Base-by-base conservation (phyloP, 2,888 invertebrate genomes). In the Metacarcinus magister region DNA sequence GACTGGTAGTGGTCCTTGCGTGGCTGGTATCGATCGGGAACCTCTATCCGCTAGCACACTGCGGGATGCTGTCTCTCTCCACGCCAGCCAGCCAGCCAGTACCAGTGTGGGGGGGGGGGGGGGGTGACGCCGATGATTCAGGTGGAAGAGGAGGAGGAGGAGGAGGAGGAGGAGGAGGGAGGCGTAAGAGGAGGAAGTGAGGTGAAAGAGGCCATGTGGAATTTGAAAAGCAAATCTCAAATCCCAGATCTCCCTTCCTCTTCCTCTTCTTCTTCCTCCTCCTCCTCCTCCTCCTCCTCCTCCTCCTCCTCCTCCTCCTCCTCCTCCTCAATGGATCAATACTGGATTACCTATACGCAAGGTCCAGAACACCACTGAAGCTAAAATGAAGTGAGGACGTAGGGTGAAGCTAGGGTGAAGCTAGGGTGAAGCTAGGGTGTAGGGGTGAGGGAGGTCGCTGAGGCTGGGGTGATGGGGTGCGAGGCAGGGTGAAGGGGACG, bases 281-380 rank as follows among this genome's bases (percentile, higher is more conserved):
- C 28, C 90, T 39, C 28, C 90, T 39, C 28, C 32, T 39, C 89
- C 39, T 89, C 89, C 89, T 32, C n/a, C n/a, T 16, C 39, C 89
- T 39, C 16, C 39, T 89, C 89, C 39, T 16, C 43, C 44, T 91
- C 44, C 39, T 91, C 46, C n/a, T 67, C 67, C 8, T 46, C 91
- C 44, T 91, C 91, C 43, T 44, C 91, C 91, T 91, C 67, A n/a
- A 67, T 67, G 67, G 67, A 67, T 67, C 67, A 67, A 67, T 67
- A 67, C 67, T 16, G 19, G 13, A 67, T 67, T 67, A 67, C 67
- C 67, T 67, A 67, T 67, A n/a, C 1, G 23, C 54, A 16, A 54
- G 54, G 54, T 54, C 10, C 3, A 54, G 28, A 90, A 90, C 90
- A 39, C 32, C 39, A 5, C 3, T 19, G 5, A 90, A 10, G 16